Base-by-base conservation (phyloP, 2,888 invertebrate species). In the Thera britannica region DNA sequence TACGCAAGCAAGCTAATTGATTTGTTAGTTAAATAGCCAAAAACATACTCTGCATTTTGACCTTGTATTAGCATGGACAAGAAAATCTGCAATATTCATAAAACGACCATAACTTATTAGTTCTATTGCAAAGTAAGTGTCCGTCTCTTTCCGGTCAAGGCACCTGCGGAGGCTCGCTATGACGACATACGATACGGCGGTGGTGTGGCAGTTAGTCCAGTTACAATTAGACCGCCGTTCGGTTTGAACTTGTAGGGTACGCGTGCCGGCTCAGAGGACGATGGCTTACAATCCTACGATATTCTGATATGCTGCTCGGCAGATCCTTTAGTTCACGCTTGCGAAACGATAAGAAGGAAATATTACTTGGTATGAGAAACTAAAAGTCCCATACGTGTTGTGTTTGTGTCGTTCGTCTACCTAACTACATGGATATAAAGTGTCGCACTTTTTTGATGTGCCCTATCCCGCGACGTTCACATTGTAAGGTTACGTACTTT, bases 311-410 rank as follows among this genome's bases (percentile, higher is more conserved):
- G 93, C 79, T 93, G 78, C 84, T 86, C 79, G 85, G 88, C 83
- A 85, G 90, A 79, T 89, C 90, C 48, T 91, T 92, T 83, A 88
- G 93, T 80, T 94, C 95, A 75, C 94, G 96, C 60, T 92, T 96
- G 71, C 90, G 96, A 82, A 95, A 95, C 87, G 95, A 95, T 76
- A 94, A 95, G 86, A 96, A 95, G 88, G 96, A 96, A 92, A 93
- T 97, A 70, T 89, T 97, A 77, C 91, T 97, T 81, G 96, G 96
- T 96, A 94, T 72, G 75, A 62, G 41, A 65, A 64, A 64, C 70
- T 63, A 58, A 72, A 52, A 65, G 38, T 59, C 58, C 9, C 57
- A 62, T 59, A 51, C 55, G 70, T 71, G 75, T 76, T 67, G 61
- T 78, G 65, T 68, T 60, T 74, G 73, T 74, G 67, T 69, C 48